Evolutionary conservation across 2,888 invertebrate species (phyloP).

Genomic region (Phragmatobia fuliginosa): DNA sequence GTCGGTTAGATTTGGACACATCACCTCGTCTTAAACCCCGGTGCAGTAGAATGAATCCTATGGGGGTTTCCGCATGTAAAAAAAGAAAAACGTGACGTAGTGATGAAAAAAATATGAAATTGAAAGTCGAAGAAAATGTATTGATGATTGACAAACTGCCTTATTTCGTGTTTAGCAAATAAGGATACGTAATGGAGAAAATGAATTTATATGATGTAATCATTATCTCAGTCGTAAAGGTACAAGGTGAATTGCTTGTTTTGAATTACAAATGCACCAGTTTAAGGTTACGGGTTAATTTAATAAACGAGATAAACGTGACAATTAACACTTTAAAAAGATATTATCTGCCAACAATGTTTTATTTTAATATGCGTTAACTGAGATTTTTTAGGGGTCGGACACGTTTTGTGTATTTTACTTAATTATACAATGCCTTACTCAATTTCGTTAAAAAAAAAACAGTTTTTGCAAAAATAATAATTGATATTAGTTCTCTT

Average conservation of each 20-base stretch:
- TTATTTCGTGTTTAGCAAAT: slow-evolving; percentile 28
- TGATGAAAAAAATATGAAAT: too few species aligned
- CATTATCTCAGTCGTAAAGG: slow-evolving; percentile 33
- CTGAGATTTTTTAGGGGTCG: not conserved
- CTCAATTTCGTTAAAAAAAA: not conserved
- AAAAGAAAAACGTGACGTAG: too few species aligned
- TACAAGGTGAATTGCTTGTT: slow-evolving; percentile 43
- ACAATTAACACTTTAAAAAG: slow-evolving; percentile 3
- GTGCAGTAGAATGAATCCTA: too few species aligned
- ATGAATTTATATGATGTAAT: slow-evolving; percentile 31
- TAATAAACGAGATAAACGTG: slow-evolving; percentile 5
- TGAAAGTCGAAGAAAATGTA: slow-evolving; percentile 22
- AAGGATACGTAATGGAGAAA: slow-evolving; percentile 40
- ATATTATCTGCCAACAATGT: not conserved
- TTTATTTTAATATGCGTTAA: not conserved
- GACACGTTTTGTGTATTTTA: not conserved
- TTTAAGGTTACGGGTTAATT: slow-evolving; percentile 17
- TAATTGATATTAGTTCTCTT: too few species aligned
- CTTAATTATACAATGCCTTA: not conserved
- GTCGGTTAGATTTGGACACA: too few species aligned
- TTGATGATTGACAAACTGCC: slow-evolving; percentile 26
- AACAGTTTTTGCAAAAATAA: not conserved
- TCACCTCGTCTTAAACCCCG: too few species aligned
- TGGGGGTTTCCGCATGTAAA: too few species aligned
- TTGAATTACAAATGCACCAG: slow-evolving; percentile 26